Percentiles rank a stretch among this genome's conserved stretches.
Evolutionary conservation across 2,888 invertebrate species (phyloP).

Genomic region (Cyaniris semiargus): DNA sequence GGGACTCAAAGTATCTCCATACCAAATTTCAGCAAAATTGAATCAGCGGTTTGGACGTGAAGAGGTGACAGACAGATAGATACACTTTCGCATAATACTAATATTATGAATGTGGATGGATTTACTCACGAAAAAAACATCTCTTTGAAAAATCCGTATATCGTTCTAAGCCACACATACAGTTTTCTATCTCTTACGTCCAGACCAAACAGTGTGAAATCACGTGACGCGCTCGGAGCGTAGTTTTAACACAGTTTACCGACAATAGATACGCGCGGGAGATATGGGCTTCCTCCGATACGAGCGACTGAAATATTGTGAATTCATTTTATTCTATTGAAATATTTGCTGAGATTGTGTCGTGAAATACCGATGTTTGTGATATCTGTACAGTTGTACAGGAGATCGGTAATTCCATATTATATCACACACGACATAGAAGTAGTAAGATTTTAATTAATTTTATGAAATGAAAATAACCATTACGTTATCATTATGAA

Average conservation of each 20-base stretch:
- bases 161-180: no score
- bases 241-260: constrained; percentile 12
- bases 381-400: background rate
- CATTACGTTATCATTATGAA: no score
- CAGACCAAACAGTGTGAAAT: background rate
- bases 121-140: no score
- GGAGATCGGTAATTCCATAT: background rate
- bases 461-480: no score
- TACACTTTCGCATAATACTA: no score
- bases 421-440: background rate
- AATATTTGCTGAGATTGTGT: constrained; percentile 13
- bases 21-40: no score
- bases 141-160: no score
- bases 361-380: background rate
- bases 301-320: constrained; percentile 26
- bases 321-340: constrained; percentile 27
- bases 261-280: constrained; percentile 21
- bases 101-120: no score
- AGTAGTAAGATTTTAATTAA: background rate
- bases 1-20: no score
- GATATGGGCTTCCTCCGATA: constrained; percentile 23
- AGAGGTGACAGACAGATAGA: no score
- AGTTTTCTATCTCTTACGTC: background rate
- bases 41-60: no score
- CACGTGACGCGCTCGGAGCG: constrained; percentile 1